Conservation (phyloP, 1,140 invertebrate genomes). For the Homarus americanus region DNA sequence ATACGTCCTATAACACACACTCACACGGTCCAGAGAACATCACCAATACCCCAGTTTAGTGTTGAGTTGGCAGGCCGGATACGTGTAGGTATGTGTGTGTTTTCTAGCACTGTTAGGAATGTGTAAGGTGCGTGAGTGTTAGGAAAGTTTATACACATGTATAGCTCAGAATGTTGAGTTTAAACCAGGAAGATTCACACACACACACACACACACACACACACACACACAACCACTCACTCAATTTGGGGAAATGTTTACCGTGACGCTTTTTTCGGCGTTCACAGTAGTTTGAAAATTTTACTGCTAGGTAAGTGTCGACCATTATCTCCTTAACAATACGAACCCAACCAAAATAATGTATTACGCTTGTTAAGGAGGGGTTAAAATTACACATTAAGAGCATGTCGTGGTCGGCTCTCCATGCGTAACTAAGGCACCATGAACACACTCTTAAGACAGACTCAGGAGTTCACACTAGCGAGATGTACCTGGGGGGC, state of each 20-base stretch:
- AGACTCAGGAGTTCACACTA: not conserved
- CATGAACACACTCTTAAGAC: not conserved
- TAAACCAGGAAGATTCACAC: not conserved
- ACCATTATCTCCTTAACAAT: conserved; percentile 9
- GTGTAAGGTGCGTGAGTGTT: no score
- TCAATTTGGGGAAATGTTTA: not conserved
- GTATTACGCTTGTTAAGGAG: not conserved
- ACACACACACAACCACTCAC: not conserved
- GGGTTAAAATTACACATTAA: not conserved
- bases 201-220: conserved; percentile 32
- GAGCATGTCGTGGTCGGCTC: not conserved
- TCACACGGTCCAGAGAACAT: no score
- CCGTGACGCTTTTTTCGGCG: not conserved
- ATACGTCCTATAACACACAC: no score
- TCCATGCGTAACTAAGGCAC: not conserved
- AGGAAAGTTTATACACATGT: no score
- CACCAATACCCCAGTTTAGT: no score
- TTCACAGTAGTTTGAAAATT: conserved; percentile 1
- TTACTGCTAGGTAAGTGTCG: not conserved
- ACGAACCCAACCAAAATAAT: not conserved
- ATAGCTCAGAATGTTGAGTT: no score
- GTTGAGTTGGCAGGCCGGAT: no score
- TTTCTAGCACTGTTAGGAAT: no score
- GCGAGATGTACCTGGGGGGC: no score
- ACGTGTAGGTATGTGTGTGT: no score